These are phyloP conservation scores for Heliothis peltigera DNA, from an alignment of 2,888 invertebrate genomes.

Conservation along the genomic window DNA sequence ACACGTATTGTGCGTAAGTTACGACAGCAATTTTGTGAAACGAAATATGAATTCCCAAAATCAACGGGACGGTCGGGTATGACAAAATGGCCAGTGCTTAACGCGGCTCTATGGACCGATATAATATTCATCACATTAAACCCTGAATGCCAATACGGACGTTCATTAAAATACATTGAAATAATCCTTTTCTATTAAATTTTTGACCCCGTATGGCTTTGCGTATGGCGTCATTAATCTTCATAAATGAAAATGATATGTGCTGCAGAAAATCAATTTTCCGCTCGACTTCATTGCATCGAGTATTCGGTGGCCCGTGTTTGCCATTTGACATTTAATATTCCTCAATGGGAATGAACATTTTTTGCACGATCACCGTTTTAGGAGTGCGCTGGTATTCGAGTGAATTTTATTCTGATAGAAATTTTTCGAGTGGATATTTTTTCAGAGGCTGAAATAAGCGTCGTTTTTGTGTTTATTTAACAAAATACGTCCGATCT, in stretches of 20 bases:
- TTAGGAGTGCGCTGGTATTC: conserved; percentile 40
- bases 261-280: conserved; percentile 83
- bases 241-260: conserved; percentile 80
- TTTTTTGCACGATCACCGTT: conserved; percentile 58
- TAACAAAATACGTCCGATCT: no score
- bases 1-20: conserved; percentile 34
- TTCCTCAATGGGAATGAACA: conserved; percentile 54
- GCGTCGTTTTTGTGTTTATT: neutral
- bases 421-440: conserved; percentile 24
- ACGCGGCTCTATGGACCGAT: conserved; percentile 20
- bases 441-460: conserved; percentile 7
- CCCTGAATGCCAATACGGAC: conserved; percentile 6
- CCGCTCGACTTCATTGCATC: conserved; percentile 75
- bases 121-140: conserved; percentile 35
- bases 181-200: conserved; percentile 57
- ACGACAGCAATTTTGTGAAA: conserved; percentile 33
- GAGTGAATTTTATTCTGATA: conserved; percentile 32
- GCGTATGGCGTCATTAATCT: conserved; percentile 67
- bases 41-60: conserved; percentile 28
- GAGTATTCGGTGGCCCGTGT: conserved; percentile 69
- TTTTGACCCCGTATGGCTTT: conserved; percentile 53
- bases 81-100: conserved; percentile 31
- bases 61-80: conserved; percentile 21
- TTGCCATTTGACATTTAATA: conserved; percentile 78
- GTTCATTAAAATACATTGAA: conserved; percentile 52